Evolutionary conservation across 2,113 vertebrate genomes (phyloP).

Genomic region (Malurus elegans): DNA sequence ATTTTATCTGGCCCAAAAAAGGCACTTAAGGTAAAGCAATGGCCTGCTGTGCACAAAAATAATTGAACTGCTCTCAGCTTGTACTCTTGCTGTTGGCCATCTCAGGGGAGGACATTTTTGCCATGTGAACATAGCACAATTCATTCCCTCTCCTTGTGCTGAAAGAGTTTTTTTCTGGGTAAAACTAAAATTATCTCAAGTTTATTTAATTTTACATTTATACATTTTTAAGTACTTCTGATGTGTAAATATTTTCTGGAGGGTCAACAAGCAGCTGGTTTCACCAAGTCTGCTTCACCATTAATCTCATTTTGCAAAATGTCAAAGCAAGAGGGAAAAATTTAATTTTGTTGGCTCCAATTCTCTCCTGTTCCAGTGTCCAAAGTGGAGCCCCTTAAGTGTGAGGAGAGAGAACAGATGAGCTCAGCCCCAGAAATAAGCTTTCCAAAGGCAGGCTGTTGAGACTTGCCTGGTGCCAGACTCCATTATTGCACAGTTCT

Average conservation of each 20-base stretch:
- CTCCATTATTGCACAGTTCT: not conserved
- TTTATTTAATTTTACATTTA: not conserved
- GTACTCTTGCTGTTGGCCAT: not conserved
- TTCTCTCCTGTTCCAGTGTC: not conserved
- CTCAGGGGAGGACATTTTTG: not conserved
- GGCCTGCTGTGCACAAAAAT: not conserved
- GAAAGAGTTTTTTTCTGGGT: not conserved
- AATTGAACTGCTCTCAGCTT: not conserved
- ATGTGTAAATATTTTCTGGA: not conserved
- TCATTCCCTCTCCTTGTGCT: not conserved
- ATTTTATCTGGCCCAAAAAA: not conserved
- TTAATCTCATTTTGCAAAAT: not conserved
- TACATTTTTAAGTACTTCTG: not conserved
- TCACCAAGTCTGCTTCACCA: not conserved
- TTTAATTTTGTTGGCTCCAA: not conserved
- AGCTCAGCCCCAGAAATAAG: not conserved
- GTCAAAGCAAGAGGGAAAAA: not conserved
- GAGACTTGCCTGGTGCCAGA: not conserved
- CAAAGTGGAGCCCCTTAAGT: not conserved
- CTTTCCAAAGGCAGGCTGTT: not conserved
- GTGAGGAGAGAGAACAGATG: not conserved
- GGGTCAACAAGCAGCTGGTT: not conserved
- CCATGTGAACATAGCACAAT: accelerated
- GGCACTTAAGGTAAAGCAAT: not conserved
- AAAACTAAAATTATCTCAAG: not conserved